phyloP scores from a whole-genome alignment of 2,113 vertebrate species.

The Dolichotis patagonum region DNA sequence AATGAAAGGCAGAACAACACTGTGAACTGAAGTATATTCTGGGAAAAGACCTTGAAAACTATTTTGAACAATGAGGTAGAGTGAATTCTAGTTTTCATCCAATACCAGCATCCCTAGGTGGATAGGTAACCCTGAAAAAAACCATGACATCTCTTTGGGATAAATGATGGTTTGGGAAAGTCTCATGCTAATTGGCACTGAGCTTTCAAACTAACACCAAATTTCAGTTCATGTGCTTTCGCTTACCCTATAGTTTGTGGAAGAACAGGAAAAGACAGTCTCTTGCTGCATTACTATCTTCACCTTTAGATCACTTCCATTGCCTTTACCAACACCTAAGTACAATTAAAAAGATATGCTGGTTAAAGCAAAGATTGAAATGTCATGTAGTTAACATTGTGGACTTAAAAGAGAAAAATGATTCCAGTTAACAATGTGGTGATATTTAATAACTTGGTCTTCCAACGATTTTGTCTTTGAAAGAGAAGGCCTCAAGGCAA shows the following conservation, averaged over 20 bases:
- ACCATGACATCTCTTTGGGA: background rate
- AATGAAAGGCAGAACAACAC: background rate
- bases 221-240: background rate
- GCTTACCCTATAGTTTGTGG: constrained; percentile 91
- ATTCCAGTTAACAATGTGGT: background rate
- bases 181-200: background rate
- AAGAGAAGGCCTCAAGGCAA: background rate
- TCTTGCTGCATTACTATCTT: constrained; percentile 89
- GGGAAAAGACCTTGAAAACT: background rate
- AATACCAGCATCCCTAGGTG: background rate
- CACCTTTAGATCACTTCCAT: constrained; percentile 93
- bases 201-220: background rate
- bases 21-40: background rate
- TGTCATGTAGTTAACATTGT: background rate
- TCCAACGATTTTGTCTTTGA: constrained; percentile 11
- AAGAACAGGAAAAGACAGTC: constrained; percentile 90
- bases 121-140: background rate
- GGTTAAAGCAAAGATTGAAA: constrained; percentile 49
- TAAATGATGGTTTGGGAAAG: background rate
- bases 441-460: background rate
- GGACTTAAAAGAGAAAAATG: background rate
- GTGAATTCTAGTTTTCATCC: background rate
- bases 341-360: constrained; percentile 25
- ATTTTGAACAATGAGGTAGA: background rate
- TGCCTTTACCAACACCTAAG: constrained; percentile 93